These are phyloP conservation scores for Budorcas taxicolor DNA, from an alignment of 2,113 vertebrate genomes.

Conservation along the genomic window DNA sequence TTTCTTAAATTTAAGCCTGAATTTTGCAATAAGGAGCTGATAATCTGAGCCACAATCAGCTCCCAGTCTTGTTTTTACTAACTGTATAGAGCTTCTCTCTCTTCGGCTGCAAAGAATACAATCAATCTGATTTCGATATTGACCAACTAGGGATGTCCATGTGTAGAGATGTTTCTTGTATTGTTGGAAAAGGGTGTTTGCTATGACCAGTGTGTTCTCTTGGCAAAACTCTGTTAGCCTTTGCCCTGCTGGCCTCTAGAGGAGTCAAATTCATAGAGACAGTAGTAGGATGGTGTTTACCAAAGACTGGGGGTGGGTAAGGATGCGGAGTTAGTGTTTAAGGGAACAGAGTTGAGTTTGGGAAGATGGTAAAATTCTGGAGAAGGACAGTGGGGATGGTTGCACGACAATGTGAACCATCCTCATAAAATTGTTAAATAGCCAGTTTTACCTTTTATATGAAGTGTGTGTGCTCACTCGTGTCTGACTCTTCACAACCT, in stretches of 20 bases:
- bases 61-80: not conserved
- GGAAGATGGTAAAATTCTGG: not conserved
- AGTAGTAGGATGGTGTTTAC: not conserved
- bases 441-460: not conserved
- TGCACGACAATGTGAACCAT: not conserved
- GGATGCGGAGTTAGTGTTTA: fast-evolving
- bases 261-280: fast-evolving
- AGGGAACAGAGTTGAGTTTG: not conserved
- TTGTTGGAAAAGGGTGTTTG: not conserved
- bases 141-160: not conserved
- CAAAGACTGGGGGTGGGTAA: fast-evolving
- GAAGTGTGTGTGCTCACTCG: not conserved
- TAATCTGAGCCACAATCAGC: not conserved
- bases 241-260: not conserved
- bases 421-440: not conserved
- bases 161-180: not conserved
- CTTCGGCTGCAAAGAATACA: not conserved
- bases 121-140: not conserved
- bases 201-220: not conserved
- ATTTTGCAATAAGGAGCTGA: not conserved
- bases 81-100: not conserved
- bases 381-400: fast-evolving
- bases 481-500: not conserved
- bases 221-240: not conserved
- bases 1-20: not conserved